Conservation (phyloP, 2,888 invertebrate genomes). For the Cephonodes hylas region DNA sequence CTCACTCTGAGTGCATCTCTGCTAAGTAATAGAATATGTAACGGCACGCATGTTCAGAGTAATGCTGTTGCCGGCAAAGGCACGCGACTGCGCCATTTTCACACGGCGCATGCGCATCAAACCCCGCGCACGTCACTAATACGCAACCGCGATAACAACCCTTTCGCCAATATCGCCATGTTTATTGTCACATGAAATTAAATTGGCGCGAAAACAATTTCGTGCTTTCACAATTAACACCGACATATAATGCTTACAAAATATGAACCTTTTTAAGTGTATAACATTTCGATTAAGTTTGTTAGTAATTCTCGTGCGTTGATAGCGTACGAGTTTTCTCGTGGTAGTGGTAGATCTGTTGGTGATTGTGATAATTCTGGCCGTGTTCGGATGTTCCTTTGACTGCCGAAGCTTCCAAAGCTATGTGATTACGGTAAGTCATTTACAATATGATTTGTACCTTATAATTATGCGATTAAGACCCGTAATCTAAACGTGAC, state of each 20-base stretch:
- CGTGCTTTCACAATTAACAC: conserved; percentile 7
- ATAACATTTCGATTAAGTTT: not conserved
- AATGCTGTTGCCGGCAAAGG: conserved; percentile 27
- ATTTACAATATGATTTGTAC: not conserved
- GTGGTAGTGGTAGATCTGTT: not conserved
- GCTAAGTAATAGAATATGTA: conserved; percentile 13
- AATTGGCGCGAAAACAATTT: conserved; percentile 10
- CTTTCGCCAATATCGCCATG: conserved; percentile 10
- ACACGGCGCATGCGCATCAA: conserved; percentile 40
- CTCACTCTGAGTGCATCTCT: not conserved
- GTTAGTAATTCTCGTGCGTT: not conserved
- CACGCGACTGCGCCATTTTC: conserved; percentile 38
- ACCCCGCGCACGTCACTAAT: conserved; percentile 36
- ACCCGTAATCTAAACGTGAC: not conserved
- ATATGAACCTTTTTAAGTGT: conserved; percentile 4
- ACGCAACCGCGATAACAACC: conserved; percentile 13
- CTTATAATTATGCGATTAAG: not conserved
- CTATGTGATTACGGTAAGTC: conserved; percentile 5
- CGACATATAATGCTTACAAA: conserved; percentile 1
- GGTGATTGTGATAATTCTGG: not conserved
- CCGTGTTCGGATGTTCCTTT: not conserved
- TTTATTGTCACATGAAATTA: conserved; percentile 8
- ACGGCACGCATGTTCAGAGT: conserved; percentile 8
- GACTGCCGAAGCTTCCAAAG: not conserved
- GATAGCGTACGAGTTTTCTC: not conserved